Percentiles rank a stretch among this genome's conserved stretches.
These are phyloP conservation scores for Leptobrachium ailaonicum DNA, from an alignment of 2,113 vertebrate species.

Conservation along the genomic window DNA sequence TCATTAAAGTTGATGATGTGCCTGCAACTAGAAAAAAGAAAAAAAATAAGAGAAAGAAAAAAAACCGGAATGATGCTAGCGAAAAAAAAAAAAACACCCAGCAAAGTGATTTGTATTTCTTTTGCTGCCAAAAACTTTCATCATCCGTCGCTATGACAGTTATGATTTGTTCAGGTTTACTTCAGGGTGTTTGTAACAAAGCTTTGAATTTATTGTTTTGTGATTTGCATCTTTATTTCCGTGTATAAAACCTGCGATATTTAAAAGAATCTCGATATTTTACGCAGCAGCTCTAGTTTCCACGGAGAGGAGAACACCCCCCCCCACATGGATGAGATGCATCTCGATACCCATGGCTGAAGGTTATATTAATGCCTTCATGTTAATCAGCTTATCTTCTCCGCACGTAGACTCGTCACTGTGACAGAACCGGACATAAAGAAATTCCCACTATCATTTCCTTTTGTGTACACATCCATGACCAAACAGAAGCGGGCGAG, in stretches of 20 bases:
- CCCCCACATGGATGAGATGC: too few relatives aligned
- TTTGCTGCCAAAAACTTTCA: constrained; percentile 63
- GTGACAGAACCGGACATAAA: too few relatives aligned
- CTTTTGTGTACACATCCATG: too few relatives aligned
- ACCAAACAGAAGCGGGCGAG: too few relatives aligned
- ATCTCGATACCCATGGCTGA: constrained; percentile 51
- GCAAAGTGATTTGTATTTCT: constrained; percentile 65
- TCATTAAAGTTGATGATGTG: constrained; percentile 74
- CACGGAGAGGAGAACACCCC: constrained; percentile 48
- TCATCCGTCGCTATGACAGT: constrained; percentile 62
- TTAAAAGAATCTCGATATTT: constrained; percentile 45
- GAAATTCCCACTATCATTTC: too few relatives aligned
- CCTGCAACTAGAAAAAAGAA: constrained; percentile 62
- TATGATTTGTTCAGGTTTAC: constrained; percentile 69
- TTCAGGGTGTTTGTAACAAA: constrained; percentile 60
- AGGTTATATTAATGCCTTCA: constrained; percentile 54
- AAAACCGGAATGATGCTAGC: not conserved
- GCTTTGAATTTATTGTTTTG: constrained; percentile 62
- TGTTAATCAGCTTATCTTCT: constrained; percentile 54
- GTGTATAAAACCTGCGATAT: constrained; percentile 46
- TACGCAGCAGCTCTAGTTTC: constrained; percentile 37
- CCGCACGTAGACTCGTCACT: not conserved
- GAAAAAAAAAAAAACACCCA: not conserved
- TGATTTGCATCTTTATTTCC: constrained; percentile 67
- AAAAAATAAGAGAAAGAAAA: constrained; percentile 37